phyloP scores from a whole-genome alignment of 2,797 vertebrate species.

The Tokudaia muenninki region DNA sequence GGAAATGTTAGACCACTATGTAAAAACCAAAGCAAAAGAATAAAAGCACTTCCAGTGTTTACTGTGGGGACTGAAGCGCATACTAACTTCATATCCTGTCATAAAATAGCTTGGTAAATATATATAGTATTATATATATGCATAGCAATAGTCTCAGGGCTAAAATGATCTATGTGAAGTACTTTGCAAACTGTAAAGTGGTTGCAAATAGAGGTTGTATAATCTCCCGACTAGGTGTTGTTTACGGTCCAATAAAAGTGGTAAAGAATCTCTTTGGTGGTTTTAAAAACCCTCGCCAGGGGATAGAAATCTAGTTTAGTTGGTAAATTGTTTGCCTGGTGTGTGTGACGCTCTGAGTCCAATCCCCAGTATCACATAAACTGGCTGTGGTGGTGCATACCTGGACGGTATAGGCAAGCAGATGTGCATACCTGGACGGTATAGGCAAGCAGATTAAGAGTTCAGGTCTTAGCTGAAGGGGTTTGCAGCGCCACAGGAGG shows the following conservation, averaged over 20 bases:
- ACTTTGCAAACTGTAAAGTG: slow-evolving; percentile 32
- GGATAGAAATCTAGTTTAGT: neutral
- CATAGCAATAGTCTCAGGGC: neutral
- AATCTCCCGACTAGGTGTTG: neutral
- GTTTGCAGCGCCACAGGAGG: no score
- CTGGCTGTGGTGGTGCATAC: no score
- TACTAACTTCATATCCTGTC: slow-evolving; percentile 39
- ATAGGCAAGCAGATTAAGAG: neutral
- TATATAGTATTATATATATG: no score
- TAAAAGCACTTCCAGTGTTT: neutral
- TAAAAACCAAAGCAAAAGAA: slow-evolving; percentile 25
- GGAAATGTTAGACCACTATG: slow-evolving; percentile 42
- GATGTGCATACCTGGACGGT: neutral
- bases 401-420: neutral
- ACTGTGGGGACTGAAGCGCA: neutral
- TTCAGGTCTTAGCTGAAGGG: no score
- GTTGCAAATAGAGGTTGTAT: slow-evolving; percentile 59
- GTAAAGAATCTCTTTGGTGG: neutral
- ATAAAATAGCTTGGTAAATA: neutral
- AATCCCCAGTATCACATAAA: neutral
- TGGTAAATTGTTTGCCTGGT: neutral
- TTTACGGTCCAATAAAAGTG: neutral
- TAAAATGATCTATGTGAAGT: slow-evolving; percentile 45
- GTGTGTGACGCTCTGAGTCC: neutral
- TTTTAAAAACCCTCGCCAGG: neutral